Conservation (phyloP, 2,888 invertebrate species). For the Lasioglossum leucozonium region DNA sequence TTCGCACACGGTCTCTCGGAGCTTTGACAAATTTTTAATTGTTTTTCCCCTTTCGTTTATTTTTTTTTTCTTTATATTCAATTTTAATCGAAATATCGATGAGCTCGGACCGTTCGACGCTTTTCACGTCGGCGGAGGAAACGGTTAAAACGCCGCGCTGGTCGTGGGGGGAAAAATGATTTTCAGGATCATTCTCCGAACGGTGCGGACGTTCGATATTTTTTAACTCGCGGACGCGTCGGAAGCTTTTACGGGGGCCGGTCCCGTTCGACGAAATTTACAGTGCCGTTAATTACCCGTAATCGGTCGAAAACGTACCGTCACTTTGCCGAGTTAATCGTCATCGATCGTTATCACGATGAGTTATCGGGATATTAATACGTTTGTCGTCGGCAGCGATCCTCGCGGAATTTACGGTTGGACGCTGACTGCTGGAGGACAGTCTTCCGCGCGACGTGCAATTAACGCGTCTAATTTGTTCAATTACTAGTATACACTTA, state of each 20-base stretch:
- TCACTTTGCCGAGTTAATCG: slow-evolving; percentile 17
- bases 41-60: not conserved
- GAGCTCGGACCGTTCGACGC: too few species aligned
- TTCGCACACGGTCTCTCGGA: not conserved
- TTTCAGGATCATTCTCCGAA: not conserved
- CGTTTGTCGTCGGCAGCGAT: slow-evolving; percentile 21
- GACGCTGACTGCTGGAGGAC: not conserved
- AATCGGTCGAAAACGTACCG: slow-evolving; percentile 21
- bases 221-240: not conserved
- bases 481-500: not conserved
- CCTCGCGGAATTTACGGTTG: slow-evolving; percentile 9
- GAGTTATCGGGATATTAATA: slow-evolving; percentile 25
- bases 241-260: not conserved
- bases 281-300: slow-evolving; percentile 14
- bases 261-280: not conserved
- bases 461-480: not conserved
- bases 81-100: slow-evolving; percentile 5
- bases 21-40: slow-evolving; percentile 10
- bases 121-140: not conserved
- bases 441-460: not conserved
- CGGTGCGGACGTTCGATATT: not conserved
- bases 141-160: not conserved
- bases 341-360: slow-evolving; percentile 19
- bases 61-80: not conserved
- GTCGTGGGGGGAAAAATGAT: not conserved